Base-by-base conservation (phyloP, 2,113 vertebrate species). In the Cathartes aura region DNA sequence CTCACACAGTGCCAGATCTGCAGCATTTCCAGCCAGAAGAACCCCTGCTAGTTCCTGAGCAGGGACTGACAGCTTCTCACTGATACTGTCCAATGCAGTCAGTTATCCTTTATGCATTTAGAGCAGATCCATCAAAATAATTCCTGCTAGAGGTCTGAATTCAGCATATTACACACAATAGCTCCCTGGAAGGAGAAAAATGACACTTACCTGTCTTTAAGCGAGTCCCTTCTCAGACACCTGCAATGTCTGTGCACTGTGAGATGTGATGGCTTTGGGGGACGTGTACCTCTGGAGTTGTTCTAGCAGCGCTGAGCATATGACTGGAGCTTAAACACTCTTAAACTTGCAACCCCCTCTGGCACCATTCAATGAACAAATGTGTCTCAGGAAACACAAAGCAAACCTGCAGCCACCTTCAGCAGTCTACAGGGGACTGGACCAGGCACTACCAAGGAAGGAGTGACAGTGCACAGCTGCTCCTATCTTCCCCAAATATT, bases 181-280 rank as follows among this genome's bases (percentile, higher is more conserved):
- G 60, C 78, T 96, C 75, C 87, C 84, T 76, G n/a, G 71, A 63
- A 96, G 71, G 68, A 96, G 50, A 68, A 83, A 93, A 97, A 74
- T 59, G 16, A 14, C 79, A 90, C 97, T 97, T 93, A 98, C 96
- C 97, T 96, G 63, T 48, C 79, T 79, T 90, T 50, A 62, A 64
- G 60, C 1, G 9, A 85, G 53, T 73, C 32, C 32, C n/a, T 95
- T 81, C 63, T 90, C 64, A 66, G 36, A 36, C 0, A 0, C n/a
- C 63, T 95, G 87, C 67, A 84, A 45, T 0, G 0, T 71, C 93
- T 83, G 59, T 48, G 66, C 16, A 7, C 59, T 6, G 13, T 27
- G 56, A 87, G 78, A 55, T 52, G 75, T 17, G 59, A 71, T 64
- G 66, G 45, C 59, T 94, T 74, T 92, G 55, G 66, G 73, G 45